Conservation (phyloP, 2,797 vertebrate species). For the Semaprochilodus insignis region DNA sequence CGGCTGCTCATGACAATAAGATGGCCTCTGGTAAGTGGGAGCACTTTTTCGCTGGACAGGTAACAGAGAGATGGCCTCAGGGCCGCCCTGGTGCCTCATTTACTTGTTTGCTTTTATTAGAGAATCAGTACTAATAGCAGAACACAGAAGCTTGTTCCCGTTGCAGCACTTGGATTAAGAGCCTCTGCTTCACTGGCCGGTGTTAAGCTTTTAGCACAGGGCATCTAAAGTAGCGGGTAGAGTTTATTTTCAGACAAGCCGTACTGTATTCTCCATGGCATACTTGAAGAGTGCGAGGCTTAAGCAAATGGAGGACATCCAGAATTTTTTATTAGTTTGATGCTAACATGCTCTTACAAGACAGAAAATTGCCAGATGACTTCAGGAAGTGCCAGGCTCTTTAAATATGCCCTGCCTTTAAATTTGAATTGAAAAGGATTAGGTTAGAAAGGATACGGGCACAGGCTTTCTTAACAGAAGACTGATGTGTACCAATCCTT, state of each 20-base stretch:
- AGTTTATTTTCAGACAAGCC: slow-evolving; percentile 14
- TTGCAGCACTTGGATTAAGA: background rate
- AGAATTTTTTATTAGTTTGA: background rate
- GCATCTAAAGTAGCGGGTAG: background rate
- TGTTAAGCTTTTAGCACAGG: slow-evolving; percentile 13
- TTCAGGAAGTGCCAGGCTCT: background rate
- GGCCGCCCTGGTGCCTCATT: background rate
- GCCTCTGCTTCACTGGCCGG: background rate
- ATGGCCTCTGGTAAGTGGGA: slow-evolving; percentile 87
- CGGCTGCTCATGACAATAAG: slow-evolving; percentile 93
- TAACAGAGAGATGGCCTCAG: background rate
- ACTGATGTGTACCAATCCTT: background rate
- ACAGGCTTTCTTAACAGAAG: background rate
- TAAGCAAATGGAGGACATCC: background rate
- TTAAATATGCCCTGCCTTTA: slow-evolving; percentile 1
- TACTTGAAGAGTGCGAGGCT: background rate
- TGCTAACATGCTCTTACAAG: background rate
- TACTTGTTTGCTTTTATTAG: background rate
- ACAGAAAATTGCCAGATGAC: background rate
- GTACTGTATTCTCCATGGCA: background rate
- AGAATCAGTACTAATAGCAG: background rate
- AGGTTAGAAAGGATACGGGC: background rate
- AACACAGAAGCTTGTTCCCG: background rate
- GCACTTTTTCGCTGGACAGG: background rate
- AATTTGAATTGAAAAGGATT: background rate